Evolutionary conservation across 2,888 invertebrate species (phyloP).

Genomic region (Mimumesa dahlbomi): DNA sequence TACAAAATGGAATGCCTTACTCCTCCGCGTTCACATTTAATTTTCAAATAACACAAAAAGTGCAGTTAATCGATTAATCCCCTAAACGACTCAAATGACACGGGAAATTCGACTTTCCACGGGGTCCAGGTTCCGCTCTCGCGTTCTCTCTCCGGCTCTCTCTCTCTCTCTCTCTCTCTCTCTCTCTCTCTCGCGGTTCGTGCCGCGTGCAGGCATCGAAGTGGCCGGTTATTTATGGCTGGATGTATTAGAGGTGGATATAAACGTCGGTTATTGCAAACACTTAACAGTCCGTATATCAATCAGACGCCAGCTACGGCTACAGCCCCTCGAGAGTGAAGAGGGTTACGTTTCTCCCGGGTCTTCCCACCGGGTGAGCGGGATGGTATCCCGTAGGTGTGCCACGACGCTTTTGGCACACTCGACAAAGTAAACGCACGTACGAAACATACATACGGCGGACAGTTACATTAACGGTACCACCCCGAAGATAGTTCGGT

Average conservation of each 20-base stretch:
- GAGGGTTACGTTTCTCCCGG: conserved; percentile 52
- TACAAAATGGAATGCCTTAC: too few relatives aligned
- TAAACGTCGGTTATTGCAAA: conserved; percentile 79
- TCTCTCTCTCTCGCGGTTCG: conserved; percentile 23
- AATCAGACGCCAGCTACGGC: conserved; percentile 76
- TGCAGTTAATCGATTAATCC: too few relatives aligned
- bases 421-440: conserved; percentile 42
- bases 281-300: conserved; percentile 81
- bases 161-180: background rate
- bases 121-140: too few relatives aligned
- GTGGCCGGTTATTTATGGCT: conserved; percentile 78
- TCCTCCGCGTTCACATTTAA: too few relatives aligned
- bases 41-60: too few relatives aligned
- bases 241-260: conserved; percentile 78
- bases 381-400: conserved; percentile 32
- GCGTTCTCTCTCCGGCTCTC: background rate
- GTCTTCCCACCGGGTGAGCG: conserved; percentile 56
- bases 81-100: too few relatives aligned
- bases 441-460: too few relatives aligned
- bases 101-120: too few relatives aligned
- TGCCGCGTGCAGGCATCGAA: conserved; percentile 67
- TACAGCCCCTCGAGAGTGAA: conserved; percentile 66
- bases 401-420: conserved; percentile 31
- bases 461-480: conserved; percentile 54
- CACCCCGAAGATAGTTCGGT: conserved; percentile 30